Percentiles rank a stretch among this genome's conserved stretches.
These are phyloP conservation scores for Dipodomys stephensi DNA, from an alignment of 2,113 vertebrate species.

Conservation along the genomic window DNA sequence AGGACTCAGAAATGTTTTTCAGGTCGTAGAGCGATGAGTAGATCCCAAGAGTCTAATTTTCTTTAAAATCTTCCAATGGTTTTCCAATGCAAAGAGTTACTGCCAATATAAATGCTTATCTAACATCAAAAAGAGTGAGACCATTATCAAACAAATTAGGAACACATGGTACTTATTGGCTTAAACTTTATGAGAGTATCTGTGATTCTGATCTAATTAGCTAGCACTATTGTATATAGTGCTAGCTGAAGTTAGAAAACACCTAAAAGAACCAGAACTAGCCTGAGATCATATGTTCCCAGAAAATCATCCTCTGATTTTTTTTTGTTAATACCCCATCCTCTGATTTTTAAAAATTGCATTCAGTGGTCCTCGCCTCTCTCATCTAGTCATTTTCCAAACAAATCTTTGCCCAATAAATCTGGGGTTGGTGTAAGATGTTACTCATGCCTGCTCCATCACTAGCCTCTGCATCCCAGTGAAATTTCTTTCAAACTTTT, in stretches of 20 bases:
- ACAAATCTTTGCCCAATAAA: neutral
- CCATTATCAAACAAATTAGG: neutral
- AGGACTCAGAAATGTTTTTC: neutral
- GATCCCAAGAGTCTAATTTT: neutral
- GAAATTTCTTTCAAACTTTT: neutral
- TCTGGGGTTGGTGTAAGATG: neutral
- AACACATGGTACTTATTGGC: neutral
- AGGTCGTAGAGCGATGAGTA: neutral
- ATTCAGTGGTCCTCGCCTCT: neutral
- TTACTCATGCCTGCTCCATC: neutral
- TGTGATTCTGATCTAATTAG: neutral
- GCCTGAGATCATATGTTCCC: neutral
- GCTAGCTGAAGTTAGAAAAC: neutral
- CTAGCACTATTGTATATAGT: neutral
- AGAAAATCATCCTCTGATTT: neutral
- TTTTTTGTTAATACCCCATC: too few relatives aligned
- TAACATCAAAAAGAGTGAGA: neutral
- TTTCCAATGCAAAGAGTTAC: neutral
- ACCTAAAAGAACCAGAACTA: neutral
- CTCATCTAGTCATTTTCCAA: neutral
- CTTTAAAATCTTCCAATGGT: neutral
- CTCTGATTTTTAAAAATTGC: neutral
- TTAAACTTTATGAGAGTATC: neutral
- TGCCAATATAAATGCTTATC: neutral
- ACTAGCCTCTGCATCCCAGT: neutral